Evolutionary conservation across 2,888 invertebrate genomes (phyloP), one percentile per base, ranked within the genome.

Genomic region (Mamestra brassicae): DNA sequence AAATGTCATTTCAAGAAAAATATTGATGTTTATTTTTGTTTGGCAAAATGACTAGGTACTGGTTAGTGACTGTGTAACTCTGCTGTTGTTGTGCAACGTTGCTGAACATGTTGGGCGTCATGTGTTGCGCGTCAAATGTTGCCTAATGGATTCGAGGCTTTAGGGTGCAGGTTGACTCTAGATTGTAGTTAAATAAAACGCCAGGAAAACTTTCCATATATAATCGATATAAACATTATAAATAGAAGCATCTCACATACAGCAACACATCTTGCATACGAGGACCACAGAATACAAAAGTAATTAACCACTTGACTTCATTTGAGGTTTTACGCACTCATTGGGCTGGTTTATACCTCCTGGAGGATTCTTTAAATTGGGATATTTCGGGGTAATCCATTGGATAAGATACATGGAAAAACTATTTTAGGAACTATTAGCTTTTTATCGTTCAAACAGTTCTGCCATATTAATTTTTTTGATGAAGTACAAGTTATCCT

Each of bases 181-280:
- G 26, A 26, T 26, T 26, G 26, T 26, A 26, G 26, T 26, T 8
- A 82, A 89, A 84, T 85, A 84, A 89, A 89, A 89, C 81, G 6
- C 58, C 13, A 65, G 15, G 70, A 83, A 89, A 93, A 93, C 93
- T 92, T 89, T 92, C 91, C 91, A 93, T 93, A 92, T 92, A 93
- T 92, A 91, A 90, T 91, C 80, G 71, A 89, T 93, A 92, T 92
- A 94, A 94, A 93, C 85, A 87, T 90, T 91, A 90, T 88, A 93
- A 93, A 92, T 89, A 91, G 81, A 93, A 94, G 93, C 94, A 87
- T 91, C 88, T 90, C 90, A 85, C 89, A 85, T 58, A 71, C 57
- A 78, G 70, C 68, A 62, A 67, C 71, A 65, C 70, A 57, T 75
- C 70, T 65, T 60, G 73, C 74, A 67, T 38, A 77, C 75, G 66